Evolutionary conservation across 2,888 invertebrate genomes (phyloP), one percentile per base, ranked within the genome.

Genomic region (Melanophora roralis): DNA sequence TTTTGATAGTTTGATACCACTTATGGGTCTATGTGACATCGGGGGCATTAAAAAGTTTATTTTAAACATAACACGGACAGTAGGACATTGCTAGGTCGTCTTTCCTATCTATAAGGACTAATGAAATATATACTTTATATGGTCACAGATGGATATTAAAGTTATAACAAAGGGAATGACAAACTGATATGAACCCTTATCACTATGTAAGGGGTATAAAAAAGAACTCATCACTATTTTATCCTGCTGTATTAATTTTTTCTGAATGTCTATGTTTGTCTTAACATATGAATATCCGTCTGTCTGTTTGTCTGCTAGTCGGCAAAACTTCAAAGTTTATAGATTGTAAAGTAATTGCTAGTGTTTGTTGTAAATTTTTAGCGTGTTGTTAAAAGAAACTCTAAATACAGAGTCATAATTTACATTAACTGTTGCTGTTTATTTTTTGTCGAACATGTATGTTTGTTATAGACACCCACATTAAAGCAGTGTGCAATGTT

Each of bases 331-430:
- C 76, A 76, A 76, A 76, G 43, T 34, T 49, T 57, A 64, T 67
- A 62, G 57, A 76, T 72, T 80, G 76, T 80, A 72, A 80, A 80
- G 60, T 79, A 75, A 72, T 75, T 75, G 79, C 62, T 75, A 67
- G 60, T 67, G 64, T 75, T 75, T 75, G 62, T 76, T 72, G 62
- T 72, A 72, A 62, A 75, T 72, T 80, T 47, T 67, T 71, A 76
- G 80, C 71, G 53, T 80, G 76, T 80, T 72, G 72, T 72, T 76
- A 80, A 72, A 57, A 64, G 40, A 79, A 27, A 27, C 27, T 27
- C 3, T 27, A 27, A 71, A 69, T 74, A 67, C 47, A 55, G 49
- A 51, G 76, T 62, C 76, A 80, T 80, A 80, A 80, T 80, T 80
- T 80, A 76, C 72, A 68, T 76, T 80, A 57, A 32, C 38, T 55